phyloP scores from a whole-genome alignment of 2,113 vertebrate genomes.

The Apodemus speciosus region DNA sequence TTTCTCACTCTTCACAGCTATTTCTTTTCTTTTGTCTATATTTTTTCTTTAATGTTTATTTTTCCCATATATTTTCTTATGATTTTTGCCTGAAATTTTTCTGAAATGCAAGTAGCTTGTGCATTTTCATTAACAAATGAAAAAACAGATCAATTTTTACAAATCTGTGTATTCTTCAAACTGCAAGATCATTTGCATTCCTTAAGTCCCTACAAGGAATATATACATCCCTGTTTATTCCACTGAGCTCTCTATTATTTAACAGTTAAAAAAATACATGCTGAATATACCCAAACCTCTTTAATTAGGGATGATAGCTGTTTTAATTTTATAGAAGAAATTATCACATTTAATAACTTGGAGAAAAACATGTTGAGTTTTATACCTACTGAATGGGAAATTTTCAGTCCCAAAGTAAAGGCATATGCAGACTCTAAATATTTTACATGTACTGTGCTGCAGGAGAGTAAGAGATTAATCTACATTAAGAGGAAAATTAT shows the following conservation, averaged over 20 bases:
- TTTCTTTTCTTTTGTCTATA: constrained; percentile 16
- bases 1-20: background rate
- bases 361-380: constrained; percentile 18
- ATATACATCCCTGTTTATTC: background rate
- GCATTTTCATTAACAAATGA: constrained; percentile 60
- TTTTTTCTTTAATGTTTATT: constrained; percentile 39
- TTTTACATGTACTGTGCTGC: background rate
- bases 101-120: constrained; percentile 41
- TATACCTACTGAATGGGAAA: constrained; percentile 8
- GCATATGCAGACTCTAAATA: constrained; percentile 52
- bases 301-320: background rate
- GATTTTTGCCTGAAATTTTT: background rate
- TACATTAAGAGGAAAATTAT: constrained; percentile 1
- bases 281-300: constrained; percentile 23
- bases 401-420: constrained; percentile 28
- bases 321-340: constrained; percentile 54
- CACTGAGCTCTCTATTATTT: background rate
- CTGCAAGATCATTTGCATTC: constrained; percentile 42
- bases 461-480: constrained; percentile 1
- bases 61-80: background rate
- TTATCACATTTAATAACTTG: constrained; percentile 27
- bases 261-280: constrained; percentile 4
- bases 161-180: background rate
- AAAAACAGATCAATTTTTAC: constrained; percentile 55
- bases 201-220: constrained; percentile 51